Conservation (phyloP, 1,140 invertebrate genomes). For the Achatina immaculata region DNA sequence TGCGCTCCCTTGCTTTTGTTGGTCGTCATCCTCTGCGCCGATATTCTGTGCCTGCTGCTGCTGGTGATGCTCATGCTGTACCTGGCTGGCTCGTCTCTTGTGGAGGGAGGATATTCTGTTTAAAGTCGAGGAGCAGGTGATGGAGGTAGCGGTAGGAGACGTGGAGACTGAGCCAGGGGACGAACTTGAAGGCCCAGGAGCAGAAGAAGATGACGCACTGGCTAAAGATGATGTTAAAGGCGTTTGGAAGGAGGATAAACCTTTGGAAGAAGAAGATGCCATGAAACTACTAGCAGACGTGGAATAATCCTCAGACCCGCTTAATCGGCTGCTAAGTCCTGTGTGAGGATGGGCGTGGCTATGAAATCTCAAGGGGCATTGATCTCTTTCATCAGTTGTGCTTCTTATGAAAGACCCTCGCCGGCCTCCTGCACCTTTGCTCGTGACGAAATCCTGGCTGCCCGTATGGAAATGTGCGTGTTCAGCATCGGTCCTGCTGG, state of each 20-base stretch:
- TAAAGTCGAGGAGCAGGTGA: constrained; percentile 35
- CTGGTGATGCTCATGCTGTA: too few relatives aligned
- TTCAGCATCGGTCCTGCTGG: constrained; percentile 45
- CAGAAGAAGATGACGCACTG: background rate
- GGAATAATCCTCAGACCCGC: too few relatives aligned
- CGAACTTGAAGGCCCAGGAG: background rate
- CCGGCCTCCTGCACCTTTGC: background rate
- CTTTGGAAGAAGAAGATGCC: background rate
- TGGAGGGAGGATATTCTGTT: constrained; percentile 42
- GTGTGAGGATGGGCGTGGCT: constrained; percentile 21
- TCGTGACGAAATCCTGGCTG: too few relatives aligned
- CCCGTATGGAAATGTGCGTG: too few relatives aligned
- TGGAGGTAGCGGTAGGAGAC: too few relatives aligned
- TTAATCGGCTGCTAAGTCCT: too few relatives aligned
- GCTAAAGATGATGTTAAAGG: too few relatives aligned
- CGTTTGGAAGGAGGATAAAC: background rate
- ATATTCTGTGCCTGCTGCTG: background rate
- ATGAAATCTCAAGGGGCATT: background rate
- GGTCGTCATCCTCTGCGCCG: constrained; percentile 42
- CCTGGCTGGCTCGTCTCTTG: constrained; percentile 37
- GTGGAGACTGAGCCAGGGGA: background rate
- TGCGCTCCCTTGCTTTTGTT: constrained; percentile 9
- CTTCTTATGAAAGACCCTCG: too few relatives aligned
- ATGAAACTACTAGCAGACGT: too few relatives aligned
- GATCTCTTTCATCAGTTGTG: background rate